A percentile compares a stretch with the other conserved stretches of the same genome.
Conservation (phyloP, 1,140 invertebrate genomes). For the Sminthurinus signatus region DNA sequence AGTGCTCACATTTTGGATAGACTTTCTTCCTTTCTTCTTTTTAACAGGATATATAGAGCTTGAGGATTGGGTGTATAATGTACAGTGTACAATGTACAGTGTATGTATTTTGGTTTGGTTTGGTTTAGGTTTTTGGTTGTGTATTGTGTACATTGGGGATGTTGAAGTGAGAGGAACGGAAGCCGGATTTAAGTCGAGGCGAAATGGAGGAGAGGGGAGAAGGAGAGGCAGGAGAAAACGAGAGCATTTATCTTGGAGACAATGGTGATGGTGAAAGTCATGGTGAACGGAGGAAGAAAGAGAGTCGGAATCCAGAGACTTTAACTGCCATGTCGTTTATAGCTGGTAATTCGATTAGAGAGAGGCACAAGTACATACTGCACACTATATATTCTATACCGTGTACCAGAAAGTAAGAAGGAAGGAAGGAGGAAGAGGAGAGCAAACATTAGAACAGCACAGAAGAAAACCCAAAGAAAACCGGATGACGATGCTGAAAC, state of each 20-base stretch:
- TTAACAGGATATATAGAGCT: neutral
- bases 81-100: too few relatives aligned
- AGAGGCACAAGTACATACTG: too few relatives aligned
- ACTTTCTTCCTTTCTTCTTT: neutral
- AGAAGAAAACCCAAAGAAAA: neutral
- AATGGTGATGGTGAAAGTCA: slow-evolving; percentile 30
- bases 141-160: neutral
- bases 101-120: too few relatives aligned
- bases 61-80: neutral
- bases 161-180: neutral
- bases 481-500: neutral
- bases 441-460: neutral
- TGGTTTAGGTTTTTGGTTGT: too few relatives aligned
- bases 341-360: slow-evolving; percentile 35
- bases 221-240: neutral
- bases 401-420: too few relatives aligned
- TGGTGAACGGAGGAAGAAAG: slow-evolving; percentile 1
- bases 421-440: slow-evolving; percentile 15
- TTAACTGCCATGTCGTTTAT: slow-evolving; percentile 21
- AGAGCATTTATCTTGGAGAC: slow-evolving; percentile 30
- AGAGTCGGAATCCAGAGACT: slow-evolving; percentile 16
- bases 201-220: neutral
- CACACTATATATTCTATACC: too few relatives aligned
- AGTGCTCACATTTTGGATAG: neutral
- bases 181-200: neutral